Percentiles rank a stretch among this genome's conserved stretches.
phyloP scores from a whole-genome alignment of 2,113 vertebrate genomes.

The Sylvia atricapilla region DNA sequence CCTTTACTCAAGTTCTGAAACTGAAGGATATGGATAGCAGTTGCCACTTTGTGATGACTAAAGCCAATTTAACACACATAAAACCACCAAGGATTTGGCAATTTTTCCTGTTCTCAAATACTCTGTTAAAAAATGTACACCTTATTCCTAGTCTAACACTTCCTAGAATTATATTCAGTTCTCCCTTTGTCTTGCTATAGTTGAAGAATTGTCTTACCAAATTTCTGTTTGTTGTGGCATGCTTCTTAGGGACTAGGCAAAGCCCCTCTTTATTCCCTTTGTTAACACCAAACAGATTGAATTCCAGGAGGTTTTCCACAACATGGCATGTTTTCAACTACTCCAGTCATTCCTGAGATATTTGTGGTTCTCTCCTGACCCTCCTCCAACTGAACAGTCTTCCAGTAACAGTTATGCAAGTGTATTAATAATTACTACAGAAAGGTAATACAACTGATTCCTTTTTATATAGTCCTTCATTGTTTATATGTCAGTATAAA shows the following conservation, averaged over 20 bases:
- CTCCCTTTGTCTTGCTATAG: neutral
- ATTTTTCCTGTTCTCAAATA: neutral
- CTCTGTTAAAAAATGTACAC: neutral
- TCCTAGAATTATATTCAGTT: neutral
- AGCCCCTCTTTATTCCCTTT: neutral
- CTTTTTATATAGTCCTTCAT: neutral
- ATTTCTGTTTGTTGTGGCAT: neutral
- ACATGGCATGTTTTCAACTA: slow-evolving; percentile 30
- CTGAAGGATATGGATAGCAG: neutral
- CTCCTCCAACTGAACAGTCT: neutral
- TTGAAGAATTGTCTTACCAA: neutral
- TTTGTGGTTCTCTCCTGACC: slow-evolving; percentile 11
- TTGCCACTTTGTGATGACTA: neutral
- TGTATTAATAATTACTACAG: neutral
- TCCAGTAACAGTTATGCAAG: neutral
- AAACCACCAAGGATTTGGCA: neutral
- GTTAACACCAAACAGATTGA: neutral
- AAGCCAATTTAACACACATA: neutral
- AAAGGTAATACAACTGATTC: neutral
- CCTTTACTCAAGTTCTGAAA: neutral
- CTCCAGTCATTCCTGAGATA: slow-evolving; percentile 24
- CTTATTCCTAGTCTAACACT: neutral
- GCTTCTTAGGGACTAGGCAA: neutral
- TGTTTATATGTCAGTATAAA: neutral
- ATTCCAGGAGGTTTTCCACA: slow-evolving; percentile 20